These are phyloP conservation scores for Paedocypris micromegethes DNA, from an alignment of 2,797 vertebrate species.

Conservation along the genomic window DNA sequence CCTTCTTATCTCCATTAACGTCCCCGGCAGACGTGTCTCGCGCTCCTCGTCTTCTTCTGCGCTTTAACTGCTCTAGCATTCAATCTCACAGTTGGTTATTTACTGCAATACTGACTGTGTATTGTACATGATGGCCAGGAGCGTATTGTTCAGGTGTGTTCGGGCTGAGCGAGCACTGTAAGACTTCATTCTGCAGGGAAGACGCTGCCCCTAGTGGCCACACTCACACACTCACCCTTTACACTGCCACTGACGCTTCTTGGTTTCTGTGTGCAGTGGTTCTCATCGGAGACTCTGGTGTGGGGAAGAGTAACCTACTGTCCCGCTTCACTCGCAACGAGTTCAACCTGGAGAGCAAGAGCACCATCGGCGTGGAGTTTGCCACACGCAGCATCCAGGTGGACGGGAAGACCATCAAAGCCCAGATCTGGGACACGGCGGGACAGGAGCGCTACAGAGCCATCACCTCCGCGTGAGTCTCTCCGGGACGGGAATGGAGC, in stretches of 20 bases:
- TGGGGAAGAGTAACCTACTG: conserved; percentile 94
- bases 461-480: conserved; percentile 92
- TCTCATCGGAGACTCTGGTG: conserved; percentile 92
- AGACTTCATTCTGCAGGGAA: too few relatives aligned
- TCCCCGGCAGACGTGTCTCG: neutral
- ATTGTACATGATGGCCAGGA: too few relatives aligned
- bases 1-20: conserved; percentile 5
- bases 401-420: conserved; percentile 94
- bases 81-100: too few relatives aligned
- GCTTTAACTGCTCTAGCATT: neutral
- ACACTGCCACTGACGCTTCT: neutral
- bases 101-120: too few relatives aligned
- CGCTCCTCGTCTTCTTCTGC: conserved; percentile 14
- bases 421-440: conserved; percentile 95
- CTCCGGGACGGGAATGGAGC: too few relatives aligned
- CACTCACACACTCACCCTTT: too few relatives aligned
- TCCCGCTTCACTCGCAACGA: conserved; percentile 96
- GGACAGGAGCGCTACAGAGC: conserved; percentile 95
- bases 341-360: conserved; percentile 97
- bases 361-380: conserved; percentile 96
- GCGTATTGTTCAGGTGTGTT: too few relatives aligned
- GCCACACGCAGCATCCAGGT: conserved; percentile 96
- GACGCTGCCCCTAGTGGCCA: too few relatives aligned
- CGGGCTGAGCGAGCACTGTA: too few relatives aligned
- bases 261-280: conserved; percentile 68